Evolutionary conservation across 2,888 invertebrate species (phyloP).

Genomic region (Callyntrura sp.): DNA sequence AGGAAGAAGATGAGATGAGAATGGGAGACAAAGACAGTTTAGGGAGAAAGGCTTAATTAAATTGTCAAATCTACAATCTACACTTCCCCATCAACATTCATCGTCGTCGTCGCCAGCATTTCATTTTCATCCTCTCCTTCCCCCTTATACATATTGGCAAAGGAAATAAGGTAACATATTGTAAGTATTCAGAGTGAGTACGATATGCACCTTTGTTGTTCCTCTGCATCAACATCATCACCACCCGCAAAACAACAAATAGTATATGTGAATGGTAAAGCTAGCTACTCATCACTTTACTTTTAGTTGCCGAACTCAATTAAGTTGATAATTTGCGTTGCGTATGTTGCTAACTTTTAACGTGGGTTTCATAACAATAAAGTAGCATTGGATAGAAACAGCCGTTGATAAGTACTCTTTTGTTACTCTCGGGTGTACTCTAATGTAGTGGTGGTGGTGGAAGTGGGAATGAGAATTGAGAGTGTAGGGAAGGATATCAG

Average conservation of each 20-base stretch:
- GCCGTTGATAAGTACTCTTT: neutral
- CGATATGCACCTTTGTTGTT: neutral
- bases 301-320: no score
- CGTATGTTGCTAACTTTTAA: no score
- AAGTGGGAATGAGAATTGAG: neutral
- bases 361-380: no score
- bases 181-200: no score
- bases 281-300: no score
- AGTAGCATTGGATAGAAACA: neutral
- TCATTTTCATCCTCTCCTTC: slow-evolving; percentile 23
- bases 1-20: slow-evolving; percentile 7
- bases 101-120: slow-evolving; percentile 41
- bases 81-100: slow-evolving; percentile 58
- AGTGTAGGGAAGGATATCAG: slow-evolving; percentile 17
- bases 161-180: no score
- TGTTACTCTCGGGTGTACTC: neutral
- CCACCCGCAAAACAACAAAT: no score
- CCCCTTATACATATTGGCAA: slow-evolving; percentile 13
- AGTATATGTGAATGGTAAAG: no score
- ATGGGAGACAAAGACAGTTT: slow-evolving; percentile 46
- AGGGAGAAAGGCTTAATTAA: slow-evolving; percentile 71
- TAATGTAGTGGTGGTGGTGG: slow-evolving; percentile 6
- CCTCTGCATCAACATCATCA: no score
- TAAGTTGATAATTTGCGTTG: no score
- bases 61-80: slow-evolving; percentile 74